Base-by-base conservation (phyloP, 2,797 vertebrate species). In the Myotis vivesi region DNA sequence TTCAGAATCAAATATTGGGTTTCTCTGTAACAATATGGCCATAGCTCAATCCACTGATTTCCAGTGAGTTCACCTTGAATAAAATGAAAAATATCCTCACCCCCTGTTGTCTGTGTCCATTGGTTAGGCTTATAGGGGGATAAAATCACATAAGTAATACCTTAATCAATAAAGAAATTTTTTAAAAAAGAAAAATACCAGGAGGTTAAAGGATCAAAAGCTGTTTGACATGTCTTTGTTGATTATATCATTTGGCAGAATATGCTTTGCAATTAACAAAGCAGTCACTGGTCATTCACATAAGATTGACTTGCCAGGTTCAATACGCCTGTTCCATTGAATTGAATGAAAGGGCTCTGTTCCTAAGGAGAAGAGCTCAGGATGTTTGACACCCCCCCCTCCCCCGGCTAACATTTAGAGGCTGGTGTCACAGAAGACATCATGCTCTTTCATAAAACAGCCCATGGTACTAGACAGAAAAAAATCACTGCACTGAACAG, bases 201-300 rank as follows among this genome's bases (percentile, higher is more conserved):
- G 53, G 46, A 91, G 51, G 80, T 91, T 92, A 76, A 77, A 90
- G n/a, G 94, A 94, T 94, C 10, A 2, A 86, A 92, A 92, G 66
- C 86, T 90, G 38, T 80, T 66, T 87, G 79, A 75, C 64, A 86
- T 81, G 36, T 87, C 53, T 92, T 91, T 94, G 64, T 87, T 84
- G 59, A 84, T 77, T 36, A 91, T 94, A 87, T 88, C 33, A 91
- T 91, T 94, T 95, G 89, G 92, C 86, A 92, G 94, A 96, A 89
- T 69, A 87, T 64, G 53, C n/a, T 93, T 81, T 92, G 68, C 71
- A 87, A 81, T 92, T 94, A 95, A 94, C 93, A 88, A 87, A 93
- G 79, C 64, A 94, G 91, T 95, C 68, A 90, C 82, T 86, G 57
- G 75, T 75, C 79, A 93, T 94, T 94, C 91, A 69, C 28, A 51